phyloP scores from a whole-genome alignment of 2,888 invertebrate genomes.

The Odontocolon sp. region DNA sequence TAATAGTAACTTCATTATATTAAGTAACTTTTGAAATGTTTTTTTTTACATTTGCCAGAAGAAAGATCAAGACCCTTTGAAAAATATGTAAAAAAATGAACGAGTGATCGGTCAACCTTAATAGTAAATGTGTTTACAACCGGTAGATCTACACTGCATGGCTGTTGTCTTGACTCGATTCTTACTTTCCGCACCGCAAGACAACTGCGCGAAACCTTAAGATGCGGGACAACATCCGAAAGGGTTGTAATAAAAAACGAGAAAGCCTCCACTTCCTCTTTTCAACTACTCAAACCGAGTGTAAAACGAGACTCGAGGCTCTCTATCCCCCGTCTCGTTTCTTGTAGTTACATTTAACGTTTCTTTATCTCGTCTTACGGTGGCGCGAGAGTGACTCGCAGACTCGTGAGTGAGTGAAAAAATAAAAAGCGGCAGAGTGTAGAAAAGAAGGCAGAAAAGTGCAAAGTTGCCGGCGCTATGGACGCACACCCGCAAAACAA shows the following conservation, averaged over 20 bases:
- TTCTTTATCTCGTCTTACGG: conserved; percentile 45
- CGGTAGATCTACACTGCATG: too few relatives aligned
- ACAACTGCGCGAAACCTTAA: background rate
- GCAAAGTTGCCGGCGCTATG: conserved; percentile 52
- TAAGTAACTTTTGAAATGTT: too few relatives aligned
- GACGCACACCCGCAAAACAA: conserved; percentile 38
- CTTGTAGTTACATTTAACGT: conserved; percentile 13
- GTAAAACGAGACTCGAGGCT: conserved; percentile 54
- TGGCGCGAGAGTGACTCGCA: conserved; percentile 17
- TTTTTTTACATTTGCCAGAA: too few relatives aligned
- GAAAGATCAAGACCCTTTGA: too few relatives aligned
- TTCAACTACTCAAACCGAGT: conserved; percentile 45
- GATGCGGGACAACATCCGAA: conserved; percentile 11
- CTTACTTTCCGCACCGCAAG: conserved; percentile 11
- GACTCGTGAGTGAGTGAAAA: conserved; percentile 18
- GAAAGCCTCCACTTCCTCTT: conserved; percentile 33
- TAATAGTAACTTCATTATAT: too few relatives aligned
- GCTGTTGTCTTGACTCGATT: background rate
- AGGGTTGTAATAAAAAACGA: background rate
- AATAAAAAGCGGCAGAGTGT: conserved; percentile 1
- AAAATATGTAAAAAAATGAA: too few relatives aligned
- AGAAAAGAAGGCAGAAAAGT: conserved; percentile 27
- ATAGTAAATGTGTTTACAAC: too few relatives aligned
- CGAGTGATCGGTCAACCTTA: too few relatives aligned
- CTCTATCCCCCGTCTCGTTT: conserved; percentile 38